Evolutionary conservation across 2,888 invertebrate species (phyloP), one percentile per base, ranked within the genome.

Genomic region (Mesochorus sp.): DNA sequence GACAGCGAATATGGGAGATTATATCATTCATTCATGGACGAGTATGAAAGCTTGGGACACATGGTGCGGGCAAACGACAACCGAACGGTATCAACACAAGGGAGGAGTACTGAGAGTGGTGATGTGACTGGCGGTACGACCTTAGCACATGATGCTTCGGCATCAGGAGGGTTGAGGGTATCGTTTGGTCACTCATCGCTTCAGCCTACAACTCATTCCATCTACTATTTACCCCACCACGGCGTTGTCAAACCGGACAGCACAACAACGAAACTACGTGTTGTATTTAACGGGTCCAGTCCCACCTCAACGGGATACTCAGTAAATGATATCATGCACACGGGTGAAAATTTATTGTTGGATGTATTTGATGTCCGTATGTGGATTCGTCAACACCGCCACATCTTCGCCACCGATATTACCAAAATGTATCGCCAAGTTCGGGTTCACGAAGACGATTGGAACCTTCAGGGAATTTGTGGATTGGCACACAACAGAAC

Each of bases 401-500:
- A 19, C 28, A 8, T 79, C 3, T 79, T 79, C 42, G 6, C 55
- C 0, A 55, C 73, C 0, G 75, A 80, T 51, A 67, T 74, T 14
- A 75, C 62, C 0, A 74, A 74, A 17, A 77, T 77, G 71, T 77
- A 51, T 21, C 49, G 74, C 1, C 74, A 80, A 6, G 67, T 68
- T 2, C 17, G n/a, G 8, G 57, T 57, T 0, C 68, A 44, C 14
- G 21, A 10, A 1, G 55, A 68, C 0, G 79, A 90, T 57, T 53
- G 82, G 10, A 42, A 84, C 10, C 81, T 84, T n/a, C 90, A 89
- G 42, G 66, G 85, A 3, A 89, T 91, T 53, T 91, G 3, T 91
- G 90, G 90, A 67, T 31, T n/a, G 34, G 61, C 19, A 26, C 31
- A 0, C 26, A 64, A 10, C 14, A 14, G 2, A 64, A 61, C 2